Conservation (phyloP, 1,140 invertebrate species). For the Zaprionus kolodkinae region DNA sequence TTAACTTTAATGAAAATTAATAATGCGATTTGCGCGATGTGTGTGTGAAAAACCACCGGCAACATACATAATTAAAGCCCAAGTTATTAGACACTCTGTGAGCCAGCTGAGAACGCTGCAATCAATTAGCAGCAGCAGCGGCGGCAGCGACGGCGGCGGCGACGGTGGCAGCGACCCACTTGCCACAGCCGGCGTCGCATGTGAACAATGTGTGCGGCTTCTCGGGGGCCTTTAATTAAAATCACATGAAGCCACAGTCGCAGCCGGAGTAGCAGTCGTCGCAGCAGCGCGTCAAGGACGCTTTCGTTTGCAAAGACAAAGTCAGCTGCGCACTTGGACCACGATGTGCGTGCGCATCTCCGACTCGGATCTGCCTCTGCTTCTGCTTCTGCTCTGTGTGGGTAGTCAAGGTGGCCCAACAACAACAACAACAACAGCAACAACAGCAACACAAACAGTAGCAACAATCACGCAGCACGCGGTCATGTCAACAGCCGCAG, state of each 20-base stretch:
- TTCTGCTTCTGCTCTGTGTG: slow-evolving; percentile 30
- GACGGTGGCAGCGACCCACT: slow-evolving; percentile 40
- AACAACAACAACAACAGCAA: slow-evolving; percentile 8
- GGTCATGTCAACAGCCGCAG: slow-evolving; percentile 17
- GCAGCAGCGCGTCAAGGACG: slow-evolving; percentile 61
- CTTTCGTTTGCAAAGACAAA: slow-evolving; percentile 54
- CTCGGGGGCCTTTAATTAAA: slow-evolving; percentile 70
- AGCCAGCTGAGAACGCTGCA: slow-evolving; percentile 65
- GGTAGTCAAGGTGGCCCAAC: slow-evolving; percentile 52
- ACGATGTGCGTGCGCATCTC: slow-evolving; percentile 43
- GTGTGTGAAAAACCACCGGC: slow-evolving; percentile 42
- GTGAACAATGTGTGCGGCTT: slow-evolving; percentile 55
- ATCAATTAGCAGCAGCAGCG: slow-evolving; percentile 61
- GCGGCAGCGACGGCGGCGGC: slow-evolving; percentile 8
- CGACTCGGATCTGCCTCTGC: neutral
- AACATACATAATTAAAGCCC: slow-evolving; percentile 77
- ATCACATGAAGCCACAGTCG: slow-evolving; percentile 57
- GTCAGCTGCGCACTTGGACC: slow-evolving; percentile 13
- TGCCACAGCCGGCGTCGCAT: slow-evolving; percentile 40
- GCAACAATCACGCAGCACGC: slow-evolving; percentile 37
- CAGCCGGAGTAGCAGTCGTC: neutral
- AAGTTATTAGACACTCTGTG: slow-evolving; percentile 71
- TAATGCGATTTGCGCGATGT: slow-evolving; percentile 34
- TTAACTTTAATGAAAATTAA: slow-evolving; percentile 62
- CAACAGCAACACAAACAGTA: slow-evolving; percentile 29